Evolutionary conservation across 2,113 vertebrate species (phyloP), one percentile per base, ranked within the genome.

Genomic region (Miniopterus natalensis): DNA sequence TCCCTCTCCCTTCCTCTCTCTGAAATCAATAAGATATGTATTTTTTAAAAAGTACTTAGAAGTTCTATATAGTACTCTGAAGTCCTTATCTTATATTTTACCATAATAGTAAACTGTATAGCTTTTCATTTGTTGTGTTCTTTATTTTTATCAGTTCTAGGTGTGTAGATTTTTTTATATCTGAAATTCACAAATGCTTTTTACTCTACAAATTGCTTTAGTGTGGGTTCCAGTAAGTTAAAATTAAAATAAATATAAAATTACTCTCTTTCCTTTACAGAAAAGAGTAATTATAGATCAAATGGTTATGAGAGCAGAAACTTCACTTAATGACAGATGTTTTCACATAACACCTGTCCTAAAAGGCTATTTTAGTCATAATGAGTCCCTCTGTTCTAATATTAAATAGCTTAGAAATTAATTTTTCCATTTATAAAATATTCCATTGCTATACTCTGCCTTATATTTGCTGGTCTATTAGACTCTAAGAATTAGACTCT

Each of bases 61-160:
- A 45, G 36, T 36, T 70, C 70, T 36, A 13, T 55, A 27, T 18
- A 91, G 29, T 15, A 45, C 4, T 73, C 45, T 47, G 11, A 61
- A 90, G 49, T 57, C 27, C 47, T 86, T 90, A 57, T 27, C 42
- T 73, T 61, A 12, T 40, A 20, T 84, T 55, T 57, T 1, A 20
- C 53, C 20, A 53, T 9, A 59, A 66, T 6, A 68, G 59, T 80
- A 77, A 88, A 51, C 8, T 47, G 11, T 88, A 95, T 45, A 61
- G 1, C 5, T 94, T 21, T 78, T 77, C 25, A 36, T 47, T 85
- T 27, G 0, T 57, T 45, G 29, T 9, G 14, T 70, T 92, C 8
- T 86, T 83, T 92, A 25, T 95, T 96, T 97, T 94, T 95, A 77
- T 96, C 51, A 86, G 27, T 87, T 97, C 8, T 2, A 25, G 78